Conservation (phyloP, 2,113 vertebrate species). For the Cisticola juncidis region DNA sequence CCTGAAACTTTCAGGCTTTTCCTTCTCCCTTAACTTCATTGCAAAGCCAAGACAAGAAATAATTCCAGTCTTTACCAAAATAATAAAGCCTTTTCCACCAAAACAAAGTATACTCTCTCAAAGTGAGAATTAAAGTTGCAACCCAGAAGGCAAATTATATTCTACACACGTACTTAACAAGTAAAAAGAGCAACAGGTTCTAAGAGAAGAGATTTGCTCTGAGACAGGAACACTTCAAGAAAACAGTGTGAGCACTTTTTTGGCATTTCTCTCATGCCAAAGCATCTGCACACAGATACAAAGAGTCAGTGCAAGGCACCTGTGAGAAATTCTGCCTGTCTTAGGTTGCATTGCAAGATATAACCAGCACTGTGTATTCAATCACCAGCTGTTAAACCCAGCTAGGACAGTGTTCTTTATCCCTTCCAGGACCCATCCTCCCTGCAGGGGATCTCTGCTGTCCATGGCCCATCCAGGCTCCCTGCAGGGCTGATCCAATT, state of each 20-base stretch:
- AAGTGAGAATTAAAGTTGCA: not conserved
- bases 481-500: not conserved
- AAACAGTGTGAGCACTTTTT: not conserved
- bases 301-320: not conserved
- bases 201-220: not conserved
- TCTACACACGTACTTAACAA: not conserved
- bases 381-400: not conserved
- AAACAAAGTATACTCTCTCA: not conserved
- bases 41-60: not conserved
- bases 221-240: not conserved
- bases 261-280: not conserved
- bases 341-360: not conserved
- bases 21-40: not conserved
- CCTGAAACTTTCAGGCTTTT: not conserved
- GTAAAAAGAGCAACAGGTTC: not conserved
- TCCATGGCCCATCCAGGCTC: not conserved
- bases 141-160: not conserved
- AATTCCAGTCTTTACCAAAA: not conserved
- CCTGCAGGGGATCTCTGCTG: not conserved
- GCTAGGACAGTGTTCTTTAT: not conserved
- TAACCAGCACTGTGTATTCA: not conserved
- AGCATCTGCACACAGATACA: not conserved
- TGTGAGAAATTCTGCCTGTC: not conserved
- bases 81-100: not conserved
- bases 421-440: not conserved